Conservation (phyloP, 2,888 invertebrate genomes). For the Drosophila histrio region DNA sequence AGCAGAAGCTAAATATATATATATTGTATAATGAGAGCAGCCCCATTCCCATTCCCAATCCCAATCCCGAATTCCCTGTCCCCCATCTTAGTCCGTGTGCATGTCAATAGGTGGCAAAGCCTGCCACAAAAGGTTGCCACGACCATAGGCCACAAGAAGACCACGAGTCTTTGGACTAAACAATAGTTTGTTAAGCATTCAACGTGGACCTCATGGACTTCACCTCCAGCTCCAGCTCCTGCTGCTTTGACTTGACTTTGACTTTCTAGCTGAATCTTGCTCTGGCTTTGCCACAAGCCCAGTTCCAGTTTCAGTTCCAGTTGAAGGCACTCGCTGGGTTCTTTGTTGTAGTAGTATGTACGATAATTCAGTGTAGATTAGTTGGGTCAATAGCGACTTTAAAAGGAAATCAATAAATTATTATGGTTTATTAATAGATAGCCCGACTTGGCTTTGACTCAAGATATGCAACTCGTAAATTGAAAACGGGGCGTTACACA, state of each 20-base stretch:
- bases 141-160: constrained; percentile 52
- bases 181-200: constrained; percentile 67
- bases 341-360: constrained; percentile 28
- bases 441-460: constrained; percentile 42
- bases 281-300: background rate
- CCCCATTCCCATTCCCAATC: constrained; percentile 6
- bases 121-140: constrained; percentile 54
- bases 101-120: constrained; percentile 62
- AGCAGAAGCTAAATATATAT: constrained; percentile 61
- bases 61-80: background rate
- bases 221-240: background rate
- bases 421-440: constrained; percentile 75
- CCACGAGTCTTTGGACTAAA: constrained; percentile 41
- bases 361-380: constrained; percentile 75
- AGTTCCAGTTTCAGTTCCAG: constrained; percentile 18
- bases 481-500: constrained; percentile 54
- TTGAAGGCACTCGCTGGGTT: constrained; percentile 6
- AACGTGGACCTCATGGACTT: constrained; percentile 7
- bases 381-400: constrained; percentile 72
- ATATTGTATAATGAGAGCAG: constrained; percentile 62
- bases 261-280: constrained; percentile 25
- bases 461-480: constrained; percentile 59
- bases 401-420: constrained; percentile 78
- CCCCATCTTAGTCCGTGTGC: background rate
- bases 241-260: constrained; percentile 33